Evolutionary conservation across 2,797 vertebrate species (phyloP), one percentile per base, ranked within the genome.

Genomic region (Acanthis flammea): DNA sequence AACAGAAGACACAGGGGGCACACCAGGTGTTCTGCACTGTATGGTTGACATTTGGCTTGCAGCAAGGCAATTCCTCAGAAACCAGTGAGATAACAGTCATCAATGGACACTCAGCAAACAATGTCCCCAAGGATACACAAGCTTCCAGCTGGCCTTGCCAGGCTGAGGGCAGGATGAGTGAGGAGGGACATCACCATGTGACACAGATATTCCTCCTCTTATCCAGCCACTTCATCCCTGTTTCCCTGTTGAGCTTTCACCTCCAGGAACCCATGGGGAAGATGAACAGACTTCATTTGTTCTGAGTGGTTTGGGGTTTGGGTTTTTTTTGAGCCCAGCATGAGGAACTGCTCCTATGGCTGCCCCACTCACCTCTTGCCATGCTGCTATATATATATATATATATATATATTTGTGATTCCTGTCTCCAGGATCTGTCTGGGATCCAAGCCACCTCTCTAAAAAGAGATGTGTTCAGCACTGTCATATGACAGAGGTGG

Each of bases 21-120:
- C 0, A 1, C 45, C 6, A 2, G 39, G 48, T 78, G n/a, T 53
- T 92, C 45, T 73, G 67, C 50, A 25, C 15, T 0, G 0, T 42
- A 6, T 8, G 12, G 44, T 3, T 77, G 53, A 74, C 45, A 16
- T 28, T 28, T 44, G 53, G 24, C 74, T 93, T 71, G 42, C 83
- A 82, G 42, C 63, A 82, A 53, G 15, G 53, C 53, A 78, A 37
- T 79, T 66, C 70, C 55, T 85, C 53, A 68, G 72, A 87, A 82
- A 61, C 31, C 0, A 3, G 19, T 33, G 53, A 88, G 70, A 51
- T 82, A 86, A 51, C 14, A 39, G 48, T 12, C 17, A n/a, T 37
- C 2, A 6, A 33, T 19, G 10, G 80, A 45, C 78, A 68, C 71
- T 67, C 23, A 39, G 45, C 23, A 76, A 81, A 84, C 33, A 79